Evolutionary conservation across 1,140 invertebrate species (phyloP), one percentile per base, ranked within the genome.

Genomic region (Laupala kohalensis): DNA sequence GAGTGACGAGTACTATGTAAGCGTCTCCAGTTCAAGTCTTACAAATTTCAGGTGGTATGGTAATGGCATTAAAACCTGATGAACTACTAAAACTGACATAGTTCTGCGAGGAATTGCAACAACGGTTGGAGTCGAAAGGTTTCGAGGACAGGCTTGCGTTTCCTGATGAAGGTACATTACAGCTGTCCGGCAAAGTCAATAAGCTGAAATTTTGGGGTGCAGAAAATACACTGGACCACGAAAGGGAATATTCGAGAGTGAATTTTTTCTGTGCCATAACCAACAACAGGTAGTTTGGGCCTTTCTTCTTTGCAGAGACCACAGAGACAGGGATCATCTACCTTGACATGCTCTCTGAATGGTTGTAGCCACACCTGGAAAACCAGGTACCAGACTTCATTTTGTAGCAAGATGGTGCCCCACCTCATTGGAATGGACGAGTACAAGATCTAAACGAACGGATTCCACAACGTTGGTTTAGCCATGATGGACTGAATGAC

Each of bases 361-460:
- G 64, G 24, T 25, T 66, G 15, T 66, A 12, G 15, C 64, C 64
- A 12, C 64, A 66, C 9, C 24, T 66, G 9, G 64, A 66, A 66
- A 23, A 66, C 9, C 6, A 66, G 15, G 64, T n/a, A 25, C 64
- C 64, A 9, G 64, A 66, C 15, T 66, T 66, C 64, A 66, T 66
- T 66, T 66, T 66, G 9, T 23, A 66, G 64, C 64, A 66, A 66
- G 64, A 66, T 24, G 64, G 64, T 66, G 64, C 64, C 15, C 64
- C 64, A 24, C 64, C 64, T 13, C 64, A 66, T 25, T 66, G 64
- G 64, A 9, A 66, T 12, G 24, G 24, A 9, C 15, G 6, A 9
- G 64, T 66, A 66, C 64, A n/a, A n/a, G n/a, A n/a, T n/a, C n/a
- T n/a, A n/a, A n/a, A n/a, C n/a, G n/a, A n/a, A 23, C 15, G 24